Base-by-base conservation (phyloP, 1,140 invertebrate species). In the Coelopa frigida region DNA sequence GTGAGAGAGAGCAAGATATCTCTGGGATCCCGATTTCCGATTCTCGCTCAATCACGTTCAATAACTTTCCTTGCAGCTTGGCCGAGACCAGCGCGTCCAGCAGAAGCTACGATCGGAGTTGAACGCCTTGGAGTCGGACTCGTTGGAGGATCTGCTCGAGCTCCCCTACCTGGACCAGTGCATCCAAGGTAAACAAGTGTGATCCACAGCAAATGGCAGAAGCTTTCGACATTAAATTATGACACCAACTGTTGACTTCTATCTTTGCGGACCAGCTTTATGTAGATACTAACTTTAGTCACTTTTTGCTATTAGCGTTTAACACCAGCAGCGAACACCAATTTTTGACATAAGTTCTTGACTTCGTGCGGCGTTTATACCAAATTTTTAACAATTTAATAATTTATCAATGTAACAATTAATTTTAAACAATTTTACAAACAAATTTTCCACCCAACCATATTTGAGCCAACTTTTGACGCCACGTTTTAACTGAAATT, bases 341-440 rank as follows among this genome's bases (percentile, higher is more conserved):
- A n/a, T n/a, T n/a, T n/a, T n/a, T n/a, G n/a, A n/a, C n/a, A n/a
- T n/a, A n/a, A n/a, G n/a, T n/a, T n/a, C n/a, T n/a, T n/a, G n/a
- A n/a, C n/a, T n/a, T n/a, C n/a, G n/a, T n/a, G n/a, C n/a, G n/a
- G n/a, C n/a, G n/a, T n/a, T n/a, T 26, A 3, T 21, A 10, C 26
- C 3, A 48, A 22, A 40, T 41, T 10, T 31, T 24, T 21, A 21
- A 23, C 3, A 48, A 22, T 32, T 41, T 10, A 21, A 17, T 21
- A 21, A 23, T 33, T 20, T 23, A 20, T 18, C 17, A 31, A 44
- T 3, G 1, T 20, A n/a, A 39, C 4, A 15, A 26, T 31, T n/a
- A 10, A 41, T 39, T 22, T 39, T 4, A 55, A 76, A 32, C 73
- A n/a, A n/a, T n/a, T 78, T 53, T 89, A 78, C 51, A 73, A 78